Conservation (phyloP, 2,888 invertebrate species). For the Frankliniella intonsa region DNA sequence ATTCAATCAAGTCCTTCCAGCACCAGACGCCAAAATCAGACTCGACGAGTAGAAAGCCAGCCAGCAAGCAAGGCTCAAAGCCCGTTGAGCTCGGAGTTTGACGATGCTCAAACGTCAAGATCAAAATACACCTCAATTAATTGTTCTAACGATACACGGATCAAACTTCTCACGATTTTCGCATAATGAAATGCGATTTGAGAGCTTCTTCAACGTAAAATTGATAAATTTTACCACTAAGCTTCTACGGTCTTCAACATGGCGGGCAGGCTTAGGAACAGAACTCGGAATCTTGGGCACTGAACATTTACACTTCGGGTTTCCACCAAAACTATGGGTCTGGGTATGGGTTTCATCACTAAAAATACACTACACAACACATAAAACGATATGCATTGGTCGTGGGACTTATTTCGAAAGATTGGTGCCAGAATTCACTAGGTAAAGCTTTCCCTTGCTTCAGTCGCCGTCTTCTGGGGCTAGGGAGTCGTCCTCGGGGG, state of each 20-base stretch:
- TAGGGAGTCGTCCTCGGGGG: slow-evolving; percentile 39
- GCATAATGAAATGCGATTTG: not conserved
- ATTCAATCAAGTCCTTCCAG: not conserved
- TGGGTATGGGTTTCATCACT: not conserved
- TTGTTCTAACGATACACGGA: not conserved
- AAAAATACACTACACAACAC: slow-evolving; percentile 29
- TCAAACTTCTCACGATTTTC: not conserved
- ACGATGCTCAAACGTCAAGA: not conserved
- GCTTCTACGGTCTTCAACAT: slow-evolving; percentile 14
- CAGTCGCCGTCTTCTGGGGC: slow-evolving; percentile 42
- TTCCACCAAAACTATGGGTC: too few species aligned
- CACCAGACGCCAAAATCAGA: slow-evolving; percentile 1
- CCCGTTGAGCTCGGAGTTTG: not conserved
- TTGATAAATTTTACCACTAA: not conserved
- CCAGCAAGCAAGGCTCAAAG: not conserved
- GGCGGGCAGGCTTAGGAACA: slow-evolving; percentile 23
- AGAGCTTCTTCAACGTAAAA: not conserved
- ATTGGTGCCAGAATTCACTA: slow-evolving; percentile 27
- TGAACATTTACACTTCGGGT: not conserved
- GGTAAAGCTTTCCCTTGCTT: slow-evolving; percentile 40
- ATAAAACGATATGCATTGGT: slow-evolving; percentile 29
- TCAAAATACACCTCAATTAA: not conserved
- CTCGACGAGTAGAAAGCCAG: slow-evolving; percentile 16
- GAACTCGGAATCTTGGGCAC: not conserved
- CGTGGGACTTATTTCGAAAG: not conserved